phyloP scores from a whole-genome alignment of 2,888 invertebrate species.

The Cephus runcator region DNA sequence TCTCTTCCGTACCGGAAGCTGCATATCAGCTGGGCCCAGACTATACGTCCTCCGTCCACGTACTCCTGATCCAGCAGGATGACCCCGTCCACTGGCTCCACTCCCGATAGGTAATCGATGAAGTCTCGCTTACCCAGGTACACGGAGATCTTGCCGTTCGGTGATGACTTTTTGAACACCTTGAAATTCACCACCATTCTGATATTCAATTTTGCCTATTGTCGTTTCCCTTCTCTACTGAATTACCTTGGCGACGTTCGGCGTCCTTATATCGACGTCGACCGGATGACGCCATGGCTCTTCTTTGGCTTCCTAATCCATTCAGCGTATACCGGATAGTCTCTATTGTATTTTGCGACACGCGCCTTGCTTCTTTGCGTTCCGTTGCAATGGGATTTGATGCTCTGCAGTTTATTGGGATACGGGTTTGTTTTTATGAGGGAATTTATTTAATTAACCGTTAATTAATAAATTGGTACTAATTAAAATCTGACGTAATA shows the following conservation, averaged over 20 bases:
- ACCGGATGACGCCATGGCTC: constrained; percentile 33
- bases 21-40: constrained; percentile 90
- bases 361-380: too few relatives aligned
- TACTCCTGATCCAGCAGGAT: constrained; percentile 89
- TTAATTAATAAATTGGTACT: too few relatives aligned
- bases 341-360: background rate
- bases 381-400: too few relatives aligned
- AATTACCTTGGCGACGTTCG: background rate
- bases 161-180: constrained; percentile 91
- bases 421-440: too few relatives aligned
- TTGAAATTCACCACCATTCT: constrained; percentile 91
- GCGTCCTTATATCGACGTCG: constrained; percentile 44
- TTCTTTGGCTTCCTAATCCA: constrained; percentile 54
- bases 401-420: too few relatives aligned
- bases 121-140: constrained; percentile 90
- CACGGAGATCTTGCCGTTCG: constrained; percentile 87
- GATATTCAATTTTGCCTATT: constrained; percentile 11
- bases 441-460: too few relatives aligned
- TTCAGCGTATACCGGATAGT: constrained; percentile 37
- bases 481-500: too few relatives aligned
- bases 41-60: constrained; percentile 79
- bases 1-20: constrained; percentile 93
- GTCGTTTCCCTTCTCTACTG: background rate
- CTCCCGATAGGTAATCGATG: constrained; percentile 85
- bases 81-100: constrained; percentile 92